Evolutionary conservation across 2,113 vertebrate genomes (phyloP).

Genomic region (cat (Felis catus)): DNA sequence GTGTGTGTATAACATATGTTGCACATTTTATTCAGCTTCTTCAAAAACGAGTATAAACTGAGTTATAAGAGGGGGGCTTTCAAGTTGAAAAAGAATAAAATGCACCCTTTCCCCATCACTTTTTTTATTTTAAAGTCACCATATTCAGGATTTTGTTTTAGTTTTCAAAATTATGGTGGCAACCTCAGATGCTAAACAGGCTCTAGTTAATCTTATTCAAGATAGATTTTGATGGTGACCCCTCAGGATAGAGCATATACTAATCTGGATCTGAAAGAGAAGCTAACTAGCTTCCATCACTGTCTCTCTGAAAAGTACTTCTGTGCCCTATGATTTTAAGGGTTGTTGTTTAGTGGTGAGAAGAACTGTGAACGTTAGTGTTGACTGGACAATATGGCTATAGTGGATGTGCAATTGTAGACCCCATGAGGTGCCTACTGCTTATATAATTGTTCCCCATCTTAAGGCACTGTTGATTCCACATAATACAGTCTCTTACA

Average conservation of each 20-base stretch:
- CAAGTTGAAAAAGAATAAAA: background rate
- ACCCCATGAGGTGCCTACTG: background rate
- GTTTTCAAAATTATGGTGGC: background rate
- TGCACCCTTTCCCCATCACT: background rate
- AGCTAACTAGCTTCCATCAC: background rate
- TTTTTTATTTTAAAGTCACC: background rate
- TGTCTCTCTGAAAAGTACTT: background rate
- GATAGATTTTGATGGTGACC: constrained; percentile 36
- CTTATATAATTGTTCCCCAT: background rate
- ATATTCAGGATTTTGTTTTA: background rate
- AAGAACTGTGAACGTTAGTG: background rate
- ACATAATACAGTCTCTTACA: constrained; percentile 35
- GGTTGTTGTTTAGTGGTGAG: background rate
- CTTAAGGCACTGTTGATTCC: constrained; percentile 46
- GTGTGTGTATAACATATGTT: background rate
- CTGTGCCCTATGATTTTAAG: background rate
- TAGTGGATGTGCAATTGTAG: constrained; percentile 23
- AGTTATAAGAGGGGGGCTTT: background rate
- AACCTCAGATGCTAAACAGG: background rate
- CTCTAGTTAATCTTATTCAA: background rate
- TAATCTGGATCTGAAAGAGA: background rate
- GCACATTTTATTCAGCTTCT: background rate
- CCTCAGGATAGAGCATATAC: background rate
- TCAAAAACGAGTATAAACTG: background rate
- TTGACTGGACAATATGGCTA: background rate